These are phyloP conservation scores for Pelodiscus sinensis DNA, from an alignment of 2,113 vertebrate species.

Conservation along the genomic window DNA sequence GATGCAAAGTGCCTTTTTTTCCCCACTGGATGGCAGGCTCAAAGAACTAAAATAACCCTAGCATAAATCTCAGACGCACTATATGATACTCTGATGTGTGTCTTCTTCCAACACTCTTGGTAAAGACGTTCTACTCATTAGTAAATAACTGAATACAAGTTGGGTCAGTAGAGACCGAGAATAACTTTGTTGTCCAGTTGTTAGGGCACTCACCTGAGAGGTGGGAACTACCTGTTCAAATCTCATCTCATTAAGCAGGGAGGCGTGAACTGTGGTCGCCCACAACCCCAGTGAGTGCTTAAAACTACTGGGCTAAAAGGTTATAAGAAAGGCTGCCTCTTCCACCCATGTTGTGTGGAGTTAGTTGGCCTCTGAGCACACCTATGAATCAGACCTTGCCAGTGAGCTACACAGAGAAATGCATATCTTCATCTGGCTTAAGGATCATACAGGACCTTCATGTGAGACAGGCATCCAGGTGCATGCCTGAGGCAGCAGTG, in stretches of 20 bases:
- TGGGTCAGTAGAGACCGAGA: too few species aligned
- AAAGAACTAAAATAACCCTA: neutral
- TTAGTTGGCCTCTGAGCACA: too few species aligned
- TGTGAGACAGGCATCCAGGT: neutral
- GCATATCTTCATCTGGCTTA: neutral
- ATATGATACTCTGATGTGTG: neutral
- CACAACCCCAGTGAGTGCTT: too few species aligned
- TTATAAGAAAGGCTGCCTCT: too few species aligned
- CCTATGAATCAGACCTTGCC: neutral
- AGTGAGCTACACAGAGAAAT: neutral
- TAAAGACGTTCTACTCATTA: neutral
- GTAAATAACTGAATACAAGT: neutral
- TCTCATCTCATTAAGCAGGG: too few species aligned
- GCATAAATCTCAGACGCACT: rapidly evolving
- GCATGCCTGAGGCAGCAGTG: neutral
- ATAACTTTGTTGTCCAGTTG: too few species aligned
- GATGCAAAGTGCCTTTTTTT: neutral
- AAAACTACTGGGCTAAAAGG: too few species aligned
- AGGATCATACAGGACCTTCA: neutral
- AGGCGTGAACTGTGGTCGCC: too few species aligned
- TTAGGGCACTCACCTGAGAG: too few species aligned
- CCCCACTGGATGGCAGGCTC: neutral
- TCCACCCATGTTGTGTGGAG: too few species aligned
- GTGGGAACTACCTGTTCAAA: too few species aligned
- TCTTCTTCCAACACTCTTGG: neutral